Percentiles rank a stretch among this genome's conserved stretches.
phyloP scores from a whole-genome alignment of 2,797 vertebrate genomes.

The Staurois parvus region DNA sequence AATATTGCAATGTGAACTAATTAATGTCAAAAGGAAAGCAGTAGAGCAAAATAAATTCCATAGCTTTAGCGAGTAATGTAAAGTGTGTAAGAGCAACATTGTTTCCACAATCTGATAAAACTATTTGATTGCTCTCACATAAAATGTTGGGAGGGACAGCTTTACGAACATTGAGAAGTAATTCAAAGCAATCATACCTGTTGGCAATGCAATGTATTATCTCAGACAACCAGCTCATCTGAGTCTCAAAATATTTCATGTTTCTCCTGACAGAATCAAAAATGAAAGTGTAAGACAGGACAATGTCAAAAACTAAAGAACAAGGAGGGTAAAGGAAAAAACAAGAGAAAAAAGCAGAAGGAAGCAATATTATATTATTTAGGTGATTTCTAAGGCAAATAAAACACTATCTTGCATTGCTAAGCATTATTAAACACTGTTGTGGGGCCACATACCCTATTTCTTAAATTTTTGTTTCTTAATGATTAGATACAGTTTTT shows the following conservation, averaged over 20 bases:
- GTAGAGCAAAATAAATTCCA: conserved; percentile 23
- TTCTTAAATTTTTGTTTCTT: too few relatives aligned
- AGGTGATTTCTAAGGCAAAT: too few relatives aligned
- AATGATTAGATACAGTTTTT: too few relatives aligned
- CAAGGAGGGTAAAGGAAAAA: background rate
- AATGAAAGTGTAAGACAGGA: conserved; percentile 26
- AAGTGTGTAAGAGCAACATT: conserved; percentile 18
- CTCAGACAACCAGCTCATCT: conserved; percentile 32
- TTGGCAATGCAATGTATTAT: conserved; percentile 48
- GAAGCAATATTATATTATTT: background rate
- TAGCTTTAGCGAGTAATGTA: conserved; percentile 21
- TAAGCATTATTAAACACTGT: too few relatives aligned
- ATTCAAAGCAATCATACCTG: conserved; percentile 52
- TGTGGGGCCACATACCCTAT: too few relatives aligned
- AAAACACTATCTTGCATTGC: too few relatives aligned
- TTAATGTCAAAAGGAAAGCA: background rate
- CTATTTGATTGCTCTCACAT: conserved; percentile 52
- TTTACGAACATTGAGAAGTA: conserved; percentile 32
- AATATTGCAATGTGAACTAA: too few relatives aligned
- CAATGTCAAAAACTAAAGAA: conserved; percentile 32
- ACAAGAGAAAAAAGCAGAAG: too few relatives aligned
- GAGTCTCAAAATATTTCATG: conserved; percentile 44
- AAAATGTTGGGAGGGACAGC: conserved; percentile 49
- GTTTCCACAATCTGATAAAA: conserved; percentile 46
- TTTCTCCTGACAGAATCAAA: conserved; percentile 32